Evolutionary conservation across 1,140 invertebrate genomes (phyloP), one percentile per base, ranked within the genome.

Genomic region (Antheraea mylitta): DNA sequence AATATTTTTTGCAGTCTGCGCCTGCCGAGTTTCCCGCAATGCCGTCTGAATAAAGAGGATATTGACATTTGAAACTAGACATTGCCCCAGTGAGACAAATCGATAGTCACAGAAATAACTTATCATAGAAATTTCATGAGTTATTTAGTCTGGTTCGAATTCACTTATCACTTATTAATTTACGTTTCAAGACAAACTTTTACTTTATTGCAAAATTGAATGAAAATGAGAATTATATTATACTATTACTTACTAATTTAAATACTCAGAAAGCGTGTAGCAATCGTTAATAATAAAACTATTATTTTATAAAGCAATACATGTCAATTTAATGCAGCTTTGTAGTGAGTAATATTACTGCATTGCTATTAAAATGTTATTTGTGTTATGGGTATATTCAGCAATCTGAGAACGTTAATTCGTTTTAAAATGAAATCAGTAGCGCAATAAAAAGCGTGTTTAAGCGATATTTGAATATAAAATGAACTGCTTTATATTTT

Each of bases 1-100:
- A 5, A 53, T 53, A 16, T 53, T 53, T 53, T 53, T 53, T 53
- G 10, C 10, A 53, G 45, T 16, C 45, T n/a, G 16, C 16, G 11
- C 16, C 45, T 10, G 11, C 45, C 13, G 45, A 53, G 45, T 53
- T 53, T 53, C 16, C 45, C 45, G 45, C 45, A 53, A n/a, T 37
- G 30, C 19, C 37, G 22, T 36, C 61, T 36, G 61, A 30, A 22
- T 61, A 61, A 22, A 30, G 22, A 63, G 61, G 19, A n/a, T 63
- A 37, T 63, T 37, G 61, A 30, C 61, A 63, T 37, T 63, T 37
- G 61, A 63, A 30, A 36, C 61, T 36, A 63, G 61, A 63, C 61
- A 63, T n/a, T 63, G 22, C 30, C 61, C 30, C 61, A 37, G 30
- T 18, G 22, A 37, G 30, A 63, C 22, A 37, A 63, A 63, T 63